Conservation (phyloP, 2,797 vertebrate genomes). For the Phrynocephalus guinanensis region DNA sequence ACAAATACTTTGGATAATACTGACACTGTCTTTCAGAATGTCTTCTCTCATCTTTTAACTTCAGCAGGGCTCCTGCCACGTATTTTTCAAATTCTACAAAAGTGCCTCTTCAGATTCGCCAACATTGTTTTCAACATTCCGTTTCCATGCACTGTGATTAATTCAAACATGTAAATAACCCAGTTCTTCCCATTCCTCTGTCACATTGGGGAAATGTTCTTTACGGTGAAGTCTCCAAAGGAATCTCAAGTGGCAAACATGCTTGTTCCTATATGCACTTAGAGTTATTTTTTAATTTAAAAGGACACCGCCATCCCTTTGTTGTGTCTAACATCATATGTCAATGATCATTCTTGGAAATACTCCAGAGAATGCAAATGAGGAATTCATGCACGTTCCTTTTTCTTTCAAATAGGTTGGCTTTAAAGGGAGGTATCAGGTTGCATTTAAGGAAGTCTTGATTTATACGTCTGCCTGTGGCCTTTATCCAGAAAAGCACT, state of each 20-base stretch:
- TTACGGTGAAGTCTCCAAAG: constrained; percentile 30
- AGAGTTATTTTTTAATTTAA: constrained; percentile 49
- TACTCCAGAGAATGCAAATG: constrained; percentile 1
- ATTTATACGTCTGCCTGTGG: not conserved
- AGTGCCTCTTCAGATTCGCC: not conserved
- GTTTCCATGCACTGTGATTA: constrained; percentile 23
- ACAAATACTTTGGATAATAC: constrained; percentile 37
- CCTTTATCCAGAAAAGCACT: not conserved
- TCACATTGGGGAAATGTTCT: constrained; percentile 19
- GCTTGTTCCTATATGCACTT: constrained; percentile 4
- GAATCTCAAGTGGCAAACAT: constrained; percentile 38
- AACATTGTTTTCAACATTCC: not conserved
- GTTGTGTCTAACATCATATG: constrained; percentile 33
- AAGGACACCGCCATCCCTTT: constrained; percentile 40
- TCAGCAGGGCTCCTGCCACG: not conserved
- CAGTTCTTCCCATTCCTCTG: constrained; percentile 39
- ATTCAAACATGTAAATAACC: constrained; percentile 26
- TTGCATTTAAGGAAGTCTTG: not conserved
- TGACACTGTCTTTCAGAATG: constrained; percentile 17
- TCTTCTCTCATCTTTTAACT: not conserved
- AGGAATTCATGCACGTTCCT: constrained; percentile 16
- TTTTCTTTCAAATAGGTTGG: not conserved
- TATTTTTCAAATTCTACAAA: constrained; percentile 30
- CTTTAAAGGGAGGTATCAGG: constrained; percentile 35
- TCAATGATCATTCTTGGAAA: constrained; percentile 31